Conservation (phyloP, 2,113 vertebrate species). For the Oceanodroma tethys region DNA sequence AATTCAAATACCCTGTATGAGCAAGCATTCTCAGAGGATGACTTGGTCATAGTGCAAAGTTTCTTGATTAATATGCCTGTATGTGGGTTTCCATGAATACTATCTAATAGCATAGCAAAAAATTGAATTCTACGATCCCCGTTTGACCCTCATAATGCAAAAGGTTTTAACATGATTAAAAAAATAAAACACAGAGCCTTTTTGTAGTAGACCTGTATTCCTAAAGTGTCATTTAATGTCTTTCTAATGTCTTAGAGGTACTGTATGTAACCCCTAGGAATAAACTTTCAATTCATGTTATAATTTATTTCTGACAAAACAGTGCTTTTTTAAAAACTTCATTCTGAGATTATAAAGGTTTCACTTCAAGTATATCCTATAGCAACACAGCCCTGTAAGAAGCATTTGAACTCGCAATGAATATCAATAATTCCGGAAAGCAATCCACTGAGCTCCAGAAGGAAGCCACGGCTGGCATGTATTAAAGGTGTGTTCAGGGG, state of each 20-base stretch:
- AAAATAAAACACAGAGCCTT: not conserved
- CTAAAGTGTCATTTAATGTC: not conserved
- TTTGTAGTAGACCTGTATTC: not conserved
- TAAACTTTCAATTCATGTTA: not conserved
- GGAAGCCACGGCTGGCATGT: not conserved
- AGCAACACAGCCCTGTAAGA: not conserved
- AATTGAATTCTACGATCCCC: not conserved
- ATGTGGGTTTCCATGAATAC: rapidly evolving
- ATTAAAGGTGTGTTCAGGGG: not conserved
- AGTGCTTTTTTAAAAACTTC: not conserved
- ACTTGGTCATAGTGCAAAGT: not conserved
- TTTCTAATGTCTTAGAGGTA: not conserved
- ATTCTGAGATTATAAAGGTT: not conserved
- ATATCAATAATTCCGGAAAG: not conserved
- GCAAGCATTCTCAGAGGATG: not conserved
- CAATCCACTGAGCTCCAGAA: not conserved
- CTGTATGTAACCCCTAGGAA: not conserved
- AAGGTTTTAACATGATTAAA: not conserved
- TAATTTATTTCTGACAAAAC: not conserved
- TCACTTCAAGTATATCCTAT: not conserved
- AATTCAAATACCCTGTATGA: not conserved
- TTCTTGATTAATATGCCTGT: not conserved
- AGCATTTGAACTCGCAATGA: not conserved
- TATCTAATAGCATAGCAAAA: not conserved
- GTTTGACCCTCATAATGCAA: not conserved